Conservation (phyloP, 2,888 invertebrate species). For the Linhomoeus sp. region DNA sequence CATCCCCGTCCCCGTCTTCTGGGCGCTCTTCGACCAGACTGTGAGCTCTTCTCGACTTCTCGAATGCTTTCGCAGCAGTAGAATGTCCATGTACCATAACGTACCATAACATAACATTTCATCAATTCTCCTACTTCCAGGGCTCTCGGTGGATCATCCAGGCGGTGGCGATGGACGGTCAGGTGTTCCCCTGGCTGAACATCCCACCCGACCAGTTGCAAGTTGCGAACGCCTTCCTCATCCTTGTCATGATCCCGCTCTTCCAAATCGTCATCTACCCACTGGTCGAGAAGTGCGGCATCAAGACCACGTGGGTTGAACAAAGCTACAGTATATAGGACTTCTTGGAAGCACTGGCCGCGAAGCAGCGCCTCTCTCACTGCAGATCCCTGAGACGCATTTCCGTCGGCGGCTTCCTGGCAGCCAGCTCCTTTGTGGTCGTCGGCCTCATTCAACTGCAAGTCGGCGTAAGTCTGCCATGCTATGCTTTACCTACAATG, state of each 20-base stretch:
- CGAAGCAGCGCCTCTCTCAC: not conserved
- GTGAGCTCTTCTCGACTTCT: too few relatives aligned
- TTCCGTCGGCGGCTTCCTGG: slow-evolving; percentile 63
- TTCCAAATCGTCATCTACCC: slow-evolving; percentile 30
- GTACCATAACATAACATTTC: too few relatives aligned
- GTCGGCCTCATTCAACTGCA: slow-evolving; percentile 48
- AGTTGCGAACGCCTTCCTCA: slow-evolving; percentile 29
- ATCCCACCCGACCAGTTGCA: not conserved
- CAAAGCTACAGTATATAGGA: too few relatives aligned
- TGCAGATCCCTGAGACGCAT: slow-evolving; percentile 61
- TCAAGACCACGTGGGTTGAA: slow-evolving; percentile 12
- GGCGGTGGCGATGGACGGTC: slow-evolving; percentile 52
- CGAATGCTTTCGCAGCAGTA: too few relatives aligned
- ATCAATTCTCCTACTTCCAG: too few relatives aligned
- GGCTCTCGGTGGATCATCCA: slow-evolving; percentile 81
- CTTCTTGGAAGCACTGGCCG: not conserved
- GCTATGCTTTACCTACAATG: too few relatives aligned
- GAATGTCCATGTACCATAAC: too few relatives aligned
- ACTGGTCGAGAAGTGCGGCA: slow-evolving; percentile 7
- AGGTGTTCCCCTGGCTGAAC: slow-evolving; percentile 4
- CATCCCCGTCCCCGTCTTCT: slow-evolving; percentile 61
- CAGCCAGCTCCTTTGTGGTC: slow-evolving; percentile 60
- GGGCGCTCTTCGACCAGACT: slow-evolving; percentile 91
- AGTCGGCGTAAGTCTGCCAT: too few relatives aligned
- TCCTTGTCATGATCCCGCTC: slow-evolving; percentile 32